Evolutionary conservation across 2,797 vertebrate species (phyloP).

Genomic region (Danio tinwini): DNA sequence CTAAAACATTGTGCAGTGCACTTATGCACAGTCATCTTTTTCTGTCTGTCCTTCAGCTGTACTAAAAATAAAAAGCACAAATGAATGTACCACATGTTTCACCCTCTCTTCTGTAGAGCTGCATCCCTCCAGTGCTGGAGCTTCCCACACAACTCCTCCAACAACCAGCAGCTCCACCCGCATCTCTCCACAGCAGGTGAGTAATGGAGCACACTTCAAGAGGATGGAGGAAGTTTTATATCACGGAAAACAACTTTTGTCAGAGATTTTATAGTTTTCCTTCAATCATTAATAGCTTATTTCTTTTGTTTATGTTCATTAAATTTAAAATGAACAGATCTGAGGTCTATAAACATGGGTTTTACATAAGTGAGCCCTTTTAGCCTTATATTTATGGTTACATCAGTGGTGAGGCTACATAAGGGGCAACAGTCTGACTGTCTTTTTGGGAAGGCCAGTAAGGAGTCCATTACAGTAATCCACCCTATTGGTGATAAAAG

Average conservation of each 20-base stretch:
- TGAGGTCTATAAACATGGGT: neutral
- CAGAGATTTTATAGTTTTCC: neutral
- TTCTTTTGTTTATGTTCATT: neutral
- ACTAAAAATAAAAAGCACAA: slow-evolving; percentile 5
- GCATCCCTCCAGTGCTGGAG: slow-evolving; percentile 60
- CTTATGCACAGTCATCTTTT: neutral
- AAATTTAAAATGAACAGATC: neutral
- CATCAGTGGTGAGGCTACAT: no score
- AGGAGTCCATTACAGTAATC: no score
- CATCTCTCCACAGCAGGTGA: slow-evolving; percentile 66
- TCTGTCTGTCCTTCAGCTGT: neutral
- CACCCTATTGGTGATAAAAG: no score
- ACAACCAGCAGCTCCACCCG: slow-evolving; percentile 37
- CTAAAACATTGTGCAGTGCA: neutral
- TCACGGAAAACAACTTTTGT: neutral
- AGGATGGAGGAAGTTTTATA: slow-evolving; percentile 1
- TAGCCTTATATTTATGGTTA: neutral
- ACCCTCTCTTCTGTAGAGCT: slow-evolving; percentile 39
- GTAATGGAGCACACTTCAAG: slow-evolving; percentile 5
- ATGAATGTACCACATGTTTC: slow-evolving; percentile 3
- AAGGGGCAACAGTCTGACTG: no score
- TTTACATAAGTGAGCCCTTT: neutral
- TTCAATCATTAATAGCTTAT: neutral
- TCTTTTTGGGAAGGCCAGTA: no score
- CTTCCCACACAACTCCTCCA: slow-evolving; percentile 51